Conservation (phyloP, 2,113 vertebrate species). For the Halichoerus grypus region DNA sequence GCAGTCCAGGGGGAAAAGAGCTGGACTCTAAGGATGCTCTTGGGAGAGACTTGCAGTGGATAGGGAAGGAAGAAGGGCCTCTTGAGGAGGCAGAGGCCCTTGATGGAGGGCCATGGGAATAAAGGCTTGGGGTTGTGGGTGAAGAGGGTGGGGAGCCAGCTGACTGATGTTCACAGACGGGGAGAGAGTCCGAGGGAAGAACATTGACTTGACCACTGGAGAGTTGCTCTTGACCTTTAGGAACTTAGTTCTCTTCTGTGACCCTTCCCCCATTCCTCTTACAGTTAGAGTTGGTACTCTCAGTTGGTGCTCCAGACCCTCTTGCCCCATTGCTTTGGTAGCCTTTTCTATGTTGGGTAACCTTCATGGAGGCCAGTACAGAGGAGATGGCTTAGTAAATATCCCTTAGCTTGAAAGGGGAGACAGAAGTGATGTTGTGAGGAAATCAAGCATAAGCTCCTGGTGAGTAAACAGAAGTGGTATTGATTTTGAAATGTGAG, state of each 20-base stretch:
- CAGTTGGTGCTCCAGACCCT: background rate
- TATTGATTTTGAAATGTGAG: background rate
- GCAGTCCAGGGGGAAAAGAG: background rate
- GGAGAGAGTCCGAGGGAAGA: background rate
- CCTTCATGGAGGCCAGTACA: background rate
- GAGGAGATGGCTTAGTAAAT: background rate
- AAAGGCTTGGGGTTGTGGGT: background rate
- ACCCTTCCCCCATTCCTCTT: background rate
- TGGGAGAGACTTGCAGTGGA: background rate
- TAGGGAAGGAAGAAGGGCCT: background rate
- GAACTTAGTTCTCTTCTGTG: background rate
- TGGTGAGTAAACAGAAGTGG: background rate
- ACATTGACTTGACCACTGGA: background rate
- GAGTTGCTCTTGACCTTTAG: background rate
- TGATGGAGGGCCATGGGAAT: background rate
- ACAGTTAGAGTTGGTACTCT: background rate
- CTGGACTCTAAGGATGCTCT: background rate
- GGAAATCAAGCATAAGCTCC: background rate
- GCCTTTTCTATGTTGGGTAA: background rate
- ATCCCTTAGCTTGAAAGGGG: background rate
- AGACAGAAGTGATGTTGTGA: background rate
- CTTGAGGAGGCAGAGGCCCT: background rate
- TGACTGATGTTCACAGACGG: too few species aligned
- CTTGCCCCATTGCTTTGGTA: background rate
- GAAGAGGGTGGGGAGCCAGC: background rate